Evolutionary conservation across 2,113 vertebrate species (phyloP).

Genomic region (Macquaria australasica): DNA sequence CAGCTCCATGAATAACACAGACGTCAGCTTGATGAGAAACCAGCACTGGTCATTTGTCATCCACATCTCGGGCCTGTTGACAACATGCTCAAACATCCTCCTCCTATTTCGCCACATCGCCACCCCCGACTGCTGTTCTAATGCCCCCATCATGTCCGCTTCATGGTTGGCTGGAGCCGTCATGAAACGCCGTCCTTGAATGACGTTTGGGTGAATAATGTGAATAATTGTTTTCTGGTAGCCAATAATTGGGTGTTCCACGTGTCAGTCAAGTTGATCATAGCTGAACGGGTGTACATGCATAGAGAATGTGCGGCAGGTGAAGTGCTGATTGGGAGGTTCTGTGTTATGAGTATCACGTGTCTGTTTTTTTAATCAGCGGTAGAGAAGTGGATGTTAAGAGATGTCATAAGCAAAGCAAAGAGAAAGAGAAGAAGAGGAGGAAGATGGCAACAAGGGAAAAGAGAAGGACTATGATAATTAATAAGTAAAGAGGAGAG

Average conservation of each 20-base stretch:
- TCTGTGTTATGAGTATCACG: neutral
- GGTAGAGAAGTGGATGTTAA: neutral
- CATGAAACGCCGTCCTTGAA: constrained; percentile 64
- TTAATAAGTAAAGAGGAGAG: constrained; percentile 2
- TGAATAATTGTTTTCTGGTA: constrained; percentile 69
- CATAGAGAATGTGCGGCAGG: neutral
- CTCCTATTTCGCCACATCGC: constrained; percentile 46
- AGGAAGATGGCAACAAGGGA: neutral
- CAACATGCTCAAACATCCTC: constrained; percentile 70
- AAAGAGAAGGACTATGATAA: neutral
- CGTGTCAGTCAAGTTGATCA: constrained; percentile 46
- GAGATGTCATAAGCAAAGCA: neutral
- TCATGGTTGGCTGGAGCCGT: constrained; percentile 75
- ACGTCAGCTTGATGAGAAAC: constrained; percentile 66
- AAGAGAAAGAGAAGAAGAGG: neutral
- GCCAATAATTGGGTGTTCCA: constrained; percentile 56
- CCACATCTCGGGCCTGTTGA: constrained; percentile 70
- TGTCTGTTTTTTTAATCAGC: neutral
- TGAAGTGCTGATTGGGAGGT: neutral
- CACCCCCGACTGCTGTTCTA: constrained; percentile 61
- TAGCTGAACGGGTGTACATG: constrained; percentile 16
- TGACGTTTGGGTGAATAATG: constrained; percentile 73
- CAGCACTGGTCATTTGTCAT: constrained; percentile 75
- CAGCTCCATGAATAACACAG: constrained; percentile 56
- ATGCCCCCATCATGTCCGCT: constrained; percentile 78